Base-by-base conservation (phyloP, 2,113 vertebrate species). In the Perca fluviatilis region DNA sequence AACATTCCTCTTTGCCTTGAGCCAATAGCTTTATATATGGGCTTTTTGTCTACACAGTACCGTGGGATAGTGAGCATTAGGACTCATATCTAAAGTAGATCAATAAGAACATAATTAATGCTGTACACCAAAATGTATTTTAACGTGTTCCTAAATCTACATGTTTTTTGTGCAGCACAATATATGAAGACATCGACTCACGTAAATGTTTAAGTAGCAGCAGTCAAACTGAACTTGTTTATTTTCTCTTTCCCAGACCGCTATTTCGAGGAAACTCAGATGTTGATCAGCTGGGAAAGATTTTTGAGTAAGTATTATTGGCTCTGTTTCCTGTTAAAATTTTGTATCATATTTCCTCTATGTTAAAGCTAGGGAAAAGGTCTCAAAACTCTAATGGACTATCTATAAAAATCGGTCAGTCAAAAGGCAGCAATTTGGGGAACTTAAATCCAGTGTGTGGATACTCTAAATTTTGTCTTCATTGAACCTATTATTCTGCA, bases 221-320 rank as follows among this genome's bases (percentile, higher is more conserved):
- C 47, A 51, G 53, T 82, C 27, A 14, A 78, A 77, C 19, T 85
- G 18, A 88, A 36, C 23, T 46, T 23, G 64, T 80, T 62, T 74
- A 12, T 77, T 58, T 93, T 92, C 74, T 95, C 87, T 65, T 88
- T 76, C 83, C 83, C 95, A 96, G 98, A 92, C 97, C 98, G 53
- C 96, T 99, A 84, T 99, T 99, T 95, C 96, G 97, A 92, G 98
- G 98, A 89, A 99, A 96, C 92, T 99, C 98, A 56, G 98, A 99
- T 95, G 97, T 99, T 79, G 98, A 99, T 96, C 98, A 99, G 83
- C 96, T 99, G 93, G 98, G 98, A 92, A 99, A 99, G 95, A 99
- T 99, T 90, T 97, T 99, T 93, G 98, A 99, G 98, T 99, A 94
- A 99, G 98, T 99, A 95, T 72, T 40, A 23, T 36, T 57, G 60